phyloP scores from a whole-genome alignment of 2,113 vertebrate species.

The Myiozetetes cayanensis region DNA sequence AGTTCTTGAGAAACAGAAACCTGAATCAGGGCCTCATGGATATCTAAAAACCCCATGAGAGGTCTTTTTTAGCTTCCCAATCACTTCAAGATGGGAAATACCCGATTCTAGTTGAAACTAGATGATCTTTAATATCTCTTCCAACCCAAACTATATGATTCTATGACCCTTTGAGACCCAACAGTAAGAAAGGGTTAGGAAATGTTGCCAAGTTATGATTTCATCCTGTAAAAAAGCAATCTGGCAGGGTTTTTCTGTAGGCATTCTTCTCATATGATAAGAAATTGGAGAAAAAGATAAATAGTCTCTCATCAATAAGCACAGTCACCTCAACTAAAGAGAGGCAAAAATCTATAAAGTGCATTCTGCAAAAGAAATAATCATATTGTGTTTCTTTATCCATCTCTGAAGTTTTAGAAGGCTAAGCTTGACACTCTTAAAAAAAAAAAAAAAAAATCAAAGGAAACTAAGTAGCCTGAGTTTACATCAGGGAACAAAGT shows the following conservation, averaged over 20 bases:
- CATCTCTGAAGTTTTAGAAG: not conserved
- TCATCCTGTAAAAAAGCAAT: not conserved
- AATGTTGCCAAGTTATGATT: not conserved
- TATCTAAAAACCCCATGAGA: not conserved
- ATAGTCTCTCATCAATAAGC: not conserved
- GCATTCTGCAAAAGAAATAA: not conserved
- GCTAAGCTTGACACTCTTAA: not conserved
- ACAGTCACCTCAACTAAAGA: not conserved
- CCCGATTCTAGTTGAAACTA: not conserved
- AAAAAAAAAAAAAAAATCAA: not conserved
- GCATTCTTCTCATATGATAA: not conserved
- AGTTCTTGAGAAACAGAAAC: not conserved
- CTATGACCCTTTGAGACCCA: not conserved
- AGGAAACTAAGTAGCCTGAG: not conserved
- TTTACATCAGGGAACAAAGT: conserved; percentile 46
- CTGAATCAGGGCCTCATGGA: not conserved
- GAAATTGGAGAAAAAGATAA: not conserved
- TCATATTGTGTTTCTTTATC: not conserved
- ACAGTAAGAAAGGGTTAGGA: not conserved
- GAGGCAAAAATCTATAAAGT: not conserved
- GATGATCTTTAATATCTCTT: not conserved
- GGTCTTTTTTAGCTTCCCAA: not conserved
- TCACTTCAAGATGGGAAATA: not conserved
- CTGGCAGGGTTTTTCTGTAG: not conserved
- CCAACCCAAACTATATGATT: not conserved